phyloP scores from a whole-genome alignment of 2,888 invertebrate species.

The Phyto melanocephala region DNA sequence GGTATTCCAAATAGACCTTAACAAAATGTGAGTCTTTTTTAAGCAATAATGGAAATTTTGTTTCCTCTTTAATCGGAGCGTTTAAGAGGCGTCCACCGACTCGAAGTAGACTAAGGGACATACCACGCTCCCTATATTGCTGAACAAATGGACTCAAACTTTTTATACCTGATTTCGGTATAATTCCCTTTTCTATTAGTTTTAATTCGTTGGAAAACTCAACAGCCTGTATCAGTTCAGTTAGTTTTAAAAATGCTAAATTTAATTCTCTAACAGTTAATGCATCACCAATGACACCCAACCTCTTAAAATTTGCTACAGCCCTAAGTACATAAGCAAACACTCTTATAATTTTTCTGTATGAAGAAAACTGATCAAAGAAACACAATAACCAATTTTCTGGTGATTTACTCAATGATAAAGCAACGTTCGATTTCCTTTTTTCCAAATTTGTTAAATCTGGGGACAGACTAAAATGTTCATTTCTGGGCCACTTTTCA shows the following conservation, averaged over 20 bases:
- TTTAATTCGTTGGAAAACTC: not conserved
- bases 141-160: not conserved
- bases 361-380: not conserved
- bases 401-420: not conserved
- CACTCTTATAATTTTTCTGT: not conserved
- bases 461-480: not conserved
- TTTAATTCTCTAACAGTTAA: slow-evolving; percentile 4
- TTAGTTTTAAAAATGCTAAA: not conserved
- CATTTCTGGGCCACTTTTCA: not conserved
- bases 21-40: not conserved
- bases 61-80: not conserved
- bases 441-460: slow-evolving; percentile 27
- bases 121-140: not conserved
- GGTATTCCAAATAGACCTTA: not conserved
- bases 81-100: not conserved
- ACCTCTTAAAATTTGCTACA: not conserved
- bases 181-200: not conserved
- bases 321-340: slow-evolving; percentile 3
- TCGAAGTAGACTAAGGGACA: not conserved
- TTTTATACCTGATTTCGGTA: not conserved
- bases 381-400: not conserved
- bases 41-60: too few species aligned
- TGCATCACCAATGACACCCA: not conserved
- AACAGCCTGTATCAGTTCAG: not conserved
- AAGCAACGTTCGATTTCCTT: not conserved